phyloP scores from a whole-genome alignment of 2,888 invertebrate genomes.

The Parthenolecanium corni region DNA sequence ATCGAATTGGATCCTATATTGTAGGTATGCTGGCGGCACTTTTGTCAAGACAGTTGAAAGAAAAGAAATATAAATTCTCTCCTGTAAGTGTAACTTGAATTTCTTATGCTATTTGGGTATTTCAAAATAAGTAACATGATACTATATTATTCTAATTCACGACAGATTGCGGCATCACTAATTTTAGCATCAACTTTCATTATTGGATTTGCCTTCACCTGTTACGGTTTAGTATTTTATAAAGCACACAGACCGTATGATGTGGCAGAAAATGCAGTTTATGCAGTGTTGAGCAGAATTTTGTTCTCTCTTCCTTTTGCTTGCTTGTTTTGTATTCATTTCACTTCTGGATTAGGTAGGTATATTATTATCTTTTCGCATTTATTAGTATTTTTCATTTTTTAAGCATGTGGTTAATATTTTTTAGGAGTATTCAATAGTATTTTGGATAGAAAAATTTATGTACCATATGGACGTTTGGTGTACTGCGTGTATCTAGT shows the following conservation, averaged over 20 bases:
- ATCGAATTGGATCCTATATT: too few species aligned
- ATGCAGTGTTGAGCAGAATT: constrained; percentile 47
- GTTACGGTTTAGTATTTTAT: constrained; percentile 42
- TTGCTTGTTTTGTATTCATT: constrained; percentile 36
- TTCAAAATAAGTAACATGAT: background rate
- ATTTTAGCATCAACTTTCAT: background rate
- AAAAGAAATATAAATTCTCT: background rate
- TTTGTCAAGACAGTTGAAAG: background rate
- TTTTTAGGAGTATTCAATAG: constrained; percentile 8
- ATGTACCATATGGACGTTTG: constrained; percentile 13
- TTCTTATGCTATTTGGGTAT: background rate
- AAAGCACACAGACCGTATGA: constrained; percentile 42
- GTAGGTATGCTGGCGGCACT: too few species aligned
- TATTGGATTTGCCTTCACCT: background rate
- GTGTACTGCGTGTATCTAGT: constrained; percentile 15
- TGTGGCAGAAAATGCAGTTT: constrained; percentile 44
- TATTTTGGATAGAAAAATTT: constrained; percentile 13
- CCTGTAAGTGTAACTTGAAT: background rate
- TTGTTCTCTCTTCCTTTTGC: constrained; percentile 45
- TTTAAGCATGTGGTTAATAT: background rate
- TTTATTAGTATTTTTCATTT: background rate
- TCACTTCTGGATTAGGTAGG: constrained; percentile 16
- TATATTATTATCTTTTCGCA: background rate
- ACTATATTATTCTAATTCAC: background rate
- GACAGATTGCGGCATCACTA: background rate